These are phyloP conservation scores for Endotricha flammealis DNA, from an alignment of 2,888 invertebrate species.

Conservation along the genomic window DNA sequence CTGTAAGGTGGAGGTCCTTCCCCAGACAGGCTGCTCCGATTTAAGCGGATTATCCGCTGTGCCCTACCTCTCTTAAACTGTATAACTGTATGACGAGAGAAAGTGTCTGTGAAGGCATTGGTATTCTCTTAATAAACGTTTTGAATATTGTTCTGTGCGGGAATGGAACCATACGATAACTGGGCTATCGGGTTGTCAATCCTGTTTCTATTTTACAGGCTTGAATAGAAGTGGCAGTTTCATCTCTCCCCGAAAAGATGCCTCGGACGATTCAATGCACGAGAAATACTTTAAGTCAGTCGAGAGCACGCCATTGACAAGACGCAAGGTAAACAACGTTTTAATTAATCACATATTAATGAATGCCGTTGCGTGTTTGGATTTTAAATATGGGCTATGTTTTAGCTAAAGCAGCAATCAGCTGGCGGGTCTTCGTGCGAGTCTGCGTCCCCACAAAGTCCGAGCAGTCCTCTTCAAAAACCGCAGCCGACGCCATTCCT, in stretches of 20 bases:
- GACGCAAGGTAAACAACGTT: slow-evolving; percentile 62
- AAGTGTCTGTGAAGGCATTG: no score
- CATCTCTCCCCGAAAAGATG: slow-evolving; percentile 77
- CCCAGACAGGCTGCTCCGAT: no score
- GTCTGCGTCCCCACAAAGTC: slow-evolving; percentile 80
- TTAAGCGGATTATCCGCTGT: no score
- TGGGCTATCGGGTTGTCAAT: no score
- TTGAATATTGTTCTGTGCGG: no score
- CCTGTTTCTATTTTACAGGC: slow-evolving; percentile 37
- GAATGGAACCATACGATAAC: background rate
- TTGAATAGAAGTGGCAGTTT: slow-evolving; percentile 77
- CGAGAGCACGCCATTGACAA: slow-evolving; percentile 82
- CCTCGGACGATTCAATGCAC: slow-evolving; percentile 89
- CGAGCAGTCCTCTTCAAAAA: slow-evolving; percentile 77
- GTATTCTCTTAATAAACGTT: no score
- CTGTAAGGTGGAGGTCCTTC: no score
- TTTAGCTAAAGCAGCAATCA: slow-evolving; percentile 66
- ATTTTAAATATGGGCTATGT: slow-evolving; percentile 8
- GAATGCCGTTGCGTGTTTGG: background rate
- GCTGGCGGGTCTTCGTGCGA: slow-evolving; percentile 76
- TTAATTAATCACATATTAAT: background rate
- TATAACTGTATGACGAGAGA: no score
- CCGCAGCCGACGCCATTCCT: slow-evolving; percentile 64
- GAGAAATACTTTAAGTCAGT: slow-evolving; percentile 87
- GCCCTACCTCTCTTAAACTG: no score